Conservation (phyloP, 2,888 invertebrate species). For the Glyphotaelius pellucidus region DNA sequence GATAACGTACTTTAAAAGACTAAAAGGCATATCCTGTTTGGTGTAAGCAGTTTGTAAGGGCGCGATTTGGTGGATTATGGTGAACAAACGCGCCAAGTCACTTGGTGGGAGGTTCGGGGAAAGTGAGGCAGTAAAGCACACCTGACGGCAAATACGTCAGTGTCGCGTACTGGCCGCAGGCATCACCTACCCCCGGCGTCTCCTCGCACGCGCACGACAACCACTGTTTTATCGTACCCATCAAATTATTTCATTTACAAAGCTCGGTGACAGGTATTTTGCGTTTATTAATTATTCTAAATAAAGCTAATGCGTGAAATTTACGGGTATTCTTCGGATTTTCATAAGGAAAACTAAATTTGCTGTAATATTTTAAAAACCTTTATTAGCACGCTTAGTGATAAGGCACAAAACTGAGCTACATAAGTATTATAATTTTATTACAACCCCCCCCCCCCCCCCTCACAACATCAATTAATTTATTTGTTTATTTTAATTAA, state of each 20-base stretch:
- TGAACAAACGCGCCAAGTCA: constrained; percentile 37
- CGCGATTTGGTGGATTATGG: constrained; percentile 31
- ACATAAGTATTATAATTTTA: too few species aligned
- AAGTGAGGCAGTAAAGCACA: constrained; percentile 62
- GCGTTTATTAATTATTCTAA: background rate
- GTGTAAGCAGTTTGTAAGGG: constrained; percentile 9
- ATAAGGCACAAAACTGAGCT: too few species aligned
- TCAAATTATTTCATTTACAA: background rate
- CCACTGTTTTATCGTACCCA: constrained; percentile 29
- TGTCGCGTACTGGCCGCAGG: constrained; percentile 58
- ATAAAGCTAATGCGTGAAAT: background rate
- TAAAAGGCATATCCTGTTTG: background rate
- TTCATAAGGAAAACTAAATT: background rate
- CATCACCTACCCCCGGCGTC: constrained; percentile 33
- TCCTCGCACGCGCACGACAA: background rate
- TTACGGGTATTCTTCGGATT: background rate
- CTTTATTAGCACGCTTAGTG: too few species aligned
- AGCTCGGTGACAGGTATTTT: background rate
- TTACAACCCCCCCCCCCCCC: too few species aligned
- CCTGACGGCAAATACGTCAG: constrained; percentile 65
- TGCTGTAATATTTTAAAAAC: background rate
- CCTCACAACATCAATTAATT: too few species aligned
- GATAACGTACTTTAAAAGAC: constrained; percentile 1
- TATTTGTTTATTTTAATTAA: too few species aligned
- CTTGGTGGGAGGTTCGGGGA: constrained; percentile 32